Percentiles rank a stretch among this genome's conserved stretches.
phyloP scores from a whole-genome alignment of 2,797 vertebrate genomes.

The Taenioides sp. region DNA sequence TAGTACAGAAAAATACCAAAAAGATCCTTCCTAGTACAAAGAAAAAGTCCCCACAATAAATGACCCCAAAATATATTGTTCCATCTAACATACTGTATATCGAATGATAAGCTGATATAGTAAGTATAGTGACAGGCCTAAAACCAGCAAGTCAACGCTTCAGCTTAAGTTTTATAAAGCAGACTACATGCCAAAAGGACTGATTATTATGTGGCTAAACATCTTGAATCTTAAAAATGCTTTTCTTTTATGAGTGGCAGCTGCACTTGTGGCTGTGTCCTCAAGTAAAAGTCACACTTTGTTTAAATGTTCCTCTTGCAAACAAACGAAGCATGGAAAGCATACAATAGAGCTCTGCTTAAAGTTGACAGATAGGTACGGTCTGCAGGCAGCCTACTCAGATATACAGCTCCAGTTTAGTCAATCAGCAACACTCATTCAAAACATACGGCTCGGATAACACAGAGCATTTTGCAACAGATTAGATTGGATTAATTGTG shows the following conservation, averaged over 20 bases:
- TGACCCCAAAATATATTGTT: too few species aligned
- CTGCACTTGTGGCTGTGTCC: constrained; percentile 48
- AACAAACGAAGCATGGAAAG: constrained; percentile 5
- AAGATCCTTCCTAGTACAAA: too few species aligned
- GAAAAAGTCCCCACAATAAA: too few species aligned
- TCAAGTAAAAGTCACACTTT: constrained; percentile 34
- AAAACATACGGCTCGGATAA: background rate
- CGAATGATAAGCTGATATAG: too few species aligned
- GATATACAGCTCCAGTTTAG: background rate
- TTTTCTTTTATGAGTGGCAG: constrained; percentile 60
- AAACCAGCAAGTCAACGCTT: background rate
- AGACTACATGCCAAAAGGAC: constrained; percentile 32
- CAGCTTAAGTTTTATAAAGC: constrained; percentile 26
- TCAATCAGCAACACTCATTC: background rate
- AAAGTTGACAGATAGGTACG: background rate
- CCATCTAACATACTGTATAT: too few species aligned
- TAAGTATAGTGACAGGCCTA: too few species aligned
- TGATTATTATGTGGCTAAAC: constrained; percentile 30
- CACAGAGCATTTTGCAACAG: background rate
- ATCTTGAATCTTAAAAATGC: constrained; percentile 37
- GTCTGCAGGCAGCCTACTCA: background rate
- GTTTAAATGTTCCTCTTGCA: constrained; percentile 17
- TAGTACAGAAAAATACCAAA: too few species aligned
- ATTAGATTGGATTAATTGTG: background rate
- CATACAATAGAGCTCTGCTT: background rate